A percentile compares a stretch with the other conserved stretches of the same genome.
Evolutionary conservation across 2,797 vertebrate genomes (phyloP).

Genomic region (Thamnophis elegans): DNA sequence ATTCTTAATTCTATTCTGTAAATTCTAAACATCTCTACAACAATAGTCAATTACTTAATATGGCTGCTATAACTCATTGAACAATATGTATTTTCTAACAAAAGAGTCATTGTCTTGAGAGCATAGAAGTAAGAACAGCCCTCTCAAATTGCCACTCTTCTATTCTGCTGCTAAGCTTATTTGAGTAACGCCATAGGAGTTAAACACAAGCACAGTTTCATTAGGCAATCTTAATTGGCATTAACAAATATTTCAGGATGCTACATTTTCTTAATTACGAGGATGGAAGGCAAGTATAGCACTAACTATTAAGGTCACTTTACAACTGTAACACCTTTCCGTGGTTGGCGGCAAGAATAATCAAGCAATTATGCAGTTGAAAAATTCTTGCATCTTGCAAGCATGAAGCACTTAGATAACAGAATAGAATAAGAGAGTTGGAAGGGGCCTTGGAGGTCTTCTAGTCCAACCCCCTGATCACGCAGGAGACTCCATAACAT

Average conservation of each 20-base stretch:
- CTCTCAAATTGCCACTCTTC: neutral
- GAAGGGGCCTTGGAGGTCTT: neutral
- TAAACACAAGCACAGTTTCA: neutral
- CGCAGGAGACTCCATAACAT: neutral
- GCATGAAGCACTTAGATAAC: slow-evolving; percentile 50
- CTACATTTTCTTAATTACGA: slow-evolving; percentile 59
- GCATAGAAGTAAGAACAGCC: neutral
- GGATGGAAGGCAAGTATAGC: slow-evolving; percentile 36
- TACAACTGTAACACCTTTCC: slow-evolving; percentile 52
- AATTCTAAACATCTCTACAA: neutral
- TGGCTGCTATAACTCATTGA: neutral
- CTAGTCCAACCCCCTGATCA: neutral
- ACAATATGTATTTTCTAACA: neutral
- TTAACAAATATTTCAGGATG: slow-evolving; percentile 51
- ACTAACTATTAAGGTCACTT: slow-evolving; percentile 46
- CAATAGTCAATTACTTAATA: neutral
- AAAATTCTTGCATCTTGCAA: slow-evolving; percentile 44
- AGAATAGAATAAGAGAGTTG: neutral
- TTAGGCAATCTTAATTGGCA: slow-evolving; percentile 43
- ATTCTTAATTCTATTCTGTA: too few relatives aligned
- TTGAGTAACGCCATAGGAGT: neutral
- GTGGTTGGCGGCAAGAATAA: slow-evolving; percentile 52
- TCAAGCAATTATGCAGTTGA: slow-evolving; percentile 55
- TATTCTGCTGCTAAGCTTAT: neutral
- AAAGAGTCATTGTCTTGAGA: neutral